phyloP scores from a whole-genome alignment of 2,888 invertebrate species.

The Strigamia transsilvanica region DNA sequence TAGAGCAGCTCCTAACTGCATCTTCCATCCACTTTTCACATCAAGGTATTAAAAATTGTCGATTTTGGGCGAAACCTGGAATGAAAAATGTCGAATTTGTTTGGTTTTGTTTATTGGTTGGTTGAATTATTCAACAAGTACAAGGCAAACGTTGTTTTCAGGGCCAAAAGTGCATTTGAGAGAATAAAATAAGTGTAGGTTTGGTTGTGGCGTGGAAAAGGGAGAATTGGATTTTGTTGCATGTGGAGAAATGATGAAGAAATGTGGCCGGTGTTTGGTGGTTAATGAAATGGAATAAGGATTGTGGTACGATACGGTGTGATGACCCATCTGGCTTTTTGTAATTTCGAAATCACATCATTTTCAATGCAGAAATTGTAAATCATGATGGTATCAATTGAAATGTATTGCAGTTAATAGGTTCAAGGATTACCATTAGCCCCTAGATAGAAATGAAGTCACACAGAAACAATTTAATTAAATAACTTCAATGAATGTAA shows the following conservation, averaged over 20 bases:
- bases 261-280: not conserved
- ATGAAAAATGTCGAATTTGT: too few relatives aligned
- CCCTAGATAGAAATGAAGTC: too few relatives aligned
- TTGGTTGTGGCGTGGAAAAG: too few relatives aligned
- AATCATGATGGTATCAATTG: not conserved
- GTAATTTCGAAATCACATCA: not conserved
- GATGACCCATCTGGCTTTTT: not conserved
- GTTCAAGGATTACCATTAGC: not conserved
- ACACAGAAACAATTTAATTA: too few relatives aligned
- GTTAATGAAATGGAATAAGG: constrained; percentile 20
- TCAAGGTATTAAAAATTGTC: not conserved
- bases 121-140: constrained; percentile 21
- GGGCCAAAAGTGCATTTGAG: constrained; percentile 32
- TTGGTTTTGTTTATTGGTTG: too few relatives aligned
- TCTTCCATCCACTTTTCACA: constrained; percentile 1
- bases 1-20: constrained; percentile 22
- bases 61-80: not conserved
- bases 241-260: not conserved
- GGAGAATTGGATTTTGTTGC: too few relatives aligned
- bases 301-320: not conserved
- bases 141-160: constrained; percentile 21
- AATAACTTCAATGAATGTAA: too few relatives aligned
- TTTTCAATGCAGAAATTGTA: not conserved
- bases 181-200: too few relatives aligned
- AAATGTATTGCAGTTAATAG: not conserved